Base-by-base conservation (phyloP, 2,888 invertebrate genomes). In the Lithosia quadra region DNA sequence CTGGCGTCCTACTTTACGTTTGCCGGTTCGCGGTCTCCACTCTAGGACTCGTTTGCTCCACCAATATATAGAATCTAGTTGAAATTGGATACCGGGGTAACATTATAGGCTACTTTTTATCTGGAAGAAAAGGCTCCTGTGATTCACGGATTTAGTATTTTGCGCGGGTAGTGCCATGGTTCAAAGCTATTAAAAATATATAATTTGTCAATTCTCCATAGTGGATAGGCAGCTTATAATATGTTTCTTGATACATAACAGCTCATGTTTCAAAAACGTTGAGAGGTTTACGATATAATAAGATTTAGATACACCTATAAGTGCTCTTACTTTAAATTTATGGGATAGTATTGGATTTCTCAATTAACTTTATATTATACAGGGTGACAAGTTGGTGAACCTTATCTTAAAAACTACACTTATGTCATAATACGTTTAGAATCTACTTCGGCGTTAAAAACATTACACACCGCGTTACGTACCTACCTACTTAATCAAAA, bases 191-290 rank as follows among this genome's bases (percentile, higher is more conserved):
- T 39, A 39, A 4, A n/a, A 49, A 49, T n/a, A 56, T 56, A 56
- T 28, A 15, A 56, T 34, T 58, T 34, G 58, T 49, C 49, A n/a
- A 34, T n/a, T 33, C 58, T 10, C 34, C 58, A 58, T 34, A n/a
- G 58, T 58, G 34, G 10, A n/a, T n/a, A 33, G 9, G 10, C 28
- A 49, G 43, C 43, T 28, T 43, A 62, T 22, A 36, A 21, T 64
- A 67, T 57, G 63, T 72, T 64, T 63, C 66, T 53, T 67, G 24
- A 63, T 15, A 58, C 24, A 66, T 76, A 73, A 68, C 77, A 79
- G 73, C 67, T 77, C 73, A 63, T 79, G 72, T 77, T 61, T 73
- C 77, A 79, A 76, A 71, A 68, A 53, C 58, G 69, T 57, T 71
- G 71, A 79, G 55, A 73, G 74, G 2, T 79, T 76, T 72, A 77